Base-by-base conservation (phyloP, 2,797 vertebrate species). In the Vespertilio murinus region DNA sequence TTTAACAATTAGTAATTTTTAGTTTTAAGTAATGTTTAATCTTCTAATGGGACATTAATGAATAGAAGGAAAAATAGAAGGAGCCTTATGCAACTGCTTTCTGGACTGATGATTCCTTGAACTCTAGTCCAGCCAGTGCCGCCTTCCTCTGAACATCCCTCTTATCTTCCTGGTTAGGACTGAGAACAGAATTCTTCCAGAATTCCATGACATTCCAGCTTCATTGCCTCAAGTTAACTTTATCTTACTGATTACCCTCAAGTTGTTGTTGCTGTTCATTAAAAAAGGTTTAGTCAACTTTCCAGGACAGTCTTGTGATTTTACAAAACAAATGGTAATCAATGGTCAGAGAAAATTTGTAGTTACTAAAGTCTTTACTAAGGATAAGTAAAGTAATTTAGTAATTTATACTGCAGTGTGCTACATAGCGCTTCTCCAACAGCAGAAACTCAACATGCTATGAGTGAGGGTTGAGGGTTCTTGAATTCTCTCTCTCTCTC, bases 251-350 rank as follows among this genome's bases (percentile, higher is more conserved):
- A 78, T 71, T 75, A 61, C 23, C 35, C 17, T 75, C 80, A 65
- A 83, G 38, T 73, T 93, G 54, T 71, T 92, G 28, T 42, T 80
- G 35, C 42, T 95, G 47, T 81, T 90, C 11, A 42, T 80, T 87
- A 87, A 92, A 73, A 73, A 40, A 92, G 6, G 18, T 75, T 95
- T 81, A 61, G 77, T 22, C 0, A 17, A 3, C 42, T 92, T 96
- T 91, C 23, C 45, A 94, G 40, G 17, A 69, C 33, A 28, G 64
- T 8, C 95, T 90, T 49, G 40, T 42, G 78, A 67, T 70, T 80
- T 61, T 94, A 81, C 38, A 91, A 85, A 92, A 92, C 35, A 91
- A 88, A 88, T 91, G 33, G 28, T 70, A 88, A 65, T n/a, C 70
- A 90, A 59, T 28, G 47, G 18, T 33, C 35, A 95, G 93, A 90